A percentile compares a stretch with the other conserved stretches of the same genome.
Conservation (phyloP, 2,113 vertebrate species). For the Pogonocichla stellata region DNA sequence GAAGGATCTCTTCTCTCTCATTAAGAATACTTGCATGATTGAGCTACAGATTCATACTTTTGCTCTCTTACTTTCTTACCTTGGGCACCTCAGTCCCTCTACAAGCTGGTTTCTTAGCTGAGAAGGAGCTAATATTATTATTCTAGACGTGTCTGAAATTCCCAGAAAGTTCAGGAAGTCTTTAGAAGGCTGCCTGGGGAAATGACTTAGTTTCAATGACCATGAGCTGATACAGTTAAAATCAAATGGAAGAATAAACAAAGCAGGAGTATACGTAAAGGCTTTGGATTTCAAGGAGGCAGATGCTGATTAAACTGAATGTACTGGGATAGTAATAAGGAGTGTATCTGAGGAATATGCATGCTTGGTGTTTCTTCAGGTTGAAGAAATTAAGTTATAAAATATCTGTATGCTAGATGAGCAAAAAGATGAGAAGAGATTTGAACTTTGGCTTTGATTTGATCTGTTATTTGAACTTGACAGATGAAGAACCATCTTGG, state of each 20-base stretch:
- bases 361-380: background rate
- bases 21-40: background rate
- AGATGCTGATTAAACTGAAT: background rate
- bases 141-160: background rate
- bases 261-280: background rate
- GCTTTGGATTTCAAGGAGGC: background rate
- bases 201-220: background rate
- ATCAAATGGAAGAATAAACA: background rate
- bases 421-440: background rate
- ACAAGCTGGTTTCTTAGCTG: background rate
- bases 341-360: background rate
- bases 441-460: no score
- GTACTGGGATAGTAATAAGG: background rate
- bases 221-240: background rate
- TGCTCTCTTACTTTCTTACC: background rate
- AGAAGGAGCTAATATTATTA: background rate
- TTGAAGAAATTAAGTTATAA: background rate
- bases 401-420: background rate
- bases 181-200: background rate
- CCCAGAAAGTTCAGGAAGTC: background rate
- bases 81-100: background rate
- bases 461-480: background rate
- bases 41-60: background rate
- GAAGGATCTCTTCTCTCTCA: background rate
- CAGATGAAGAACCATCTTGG: background rate